phyloP scores from a whole-genome alignment of 1,140 invertebrate species.

The Pseudomyrmex concolor region DNA sequence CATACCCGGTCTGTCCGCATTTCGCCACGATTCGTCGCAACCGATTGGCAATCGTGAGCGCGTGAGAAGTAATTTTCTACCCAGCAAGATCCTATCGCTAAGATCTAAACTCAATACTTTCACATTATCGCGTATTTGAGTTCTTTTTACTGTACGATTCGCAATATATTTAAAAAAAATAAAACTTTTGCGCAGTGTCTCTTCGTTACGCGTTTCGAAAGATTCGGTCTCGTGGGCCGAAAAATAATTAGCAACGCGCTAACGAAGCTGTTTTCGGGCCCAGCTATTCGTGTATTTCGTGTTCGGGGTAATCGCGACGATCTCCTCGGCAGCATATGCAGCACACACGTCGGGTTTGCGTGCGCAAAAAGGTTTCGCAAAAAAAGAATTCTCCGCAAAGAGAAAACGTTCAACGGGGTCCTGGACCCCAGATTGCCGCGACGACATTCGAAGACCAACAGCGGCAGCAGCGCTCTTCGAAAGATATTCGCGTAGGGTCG shows the following conservation, averaged over 20 bases:
- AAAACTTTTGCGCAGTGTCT: background rate
- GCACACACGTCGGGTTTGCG: conserved; percentile 5
- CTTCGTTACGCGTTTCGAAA: background rate
- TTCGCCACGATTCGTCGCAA: conserved; percentile 8
- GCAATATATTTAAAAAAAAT: background rate
- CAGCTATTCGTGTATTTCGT: conserved; percentile 8
- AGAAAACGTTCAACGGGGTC: background rate
- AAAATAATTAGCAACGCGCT: conserved; percentile 29
- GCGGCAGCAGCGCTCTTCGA: background rate
- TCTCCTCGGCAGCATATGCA: background rate
- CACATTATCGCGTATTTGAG: no score
- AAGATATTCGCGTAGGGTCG: conserved; percentile 62
- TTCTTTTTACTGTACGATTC: no score
- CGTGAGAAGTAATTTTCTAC: background rate
- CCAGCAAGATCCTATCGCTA: no score
- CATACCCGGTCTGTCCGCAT: conserved; percentile 22
- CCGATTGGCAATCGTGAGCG: background rate
- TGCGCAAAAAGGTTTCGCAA: conserved; percentile 5
- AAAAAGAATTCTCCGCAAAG: background rate
- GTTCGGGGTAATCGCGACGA: conserved; percentile 29
- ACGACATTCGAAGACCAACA: background rate
- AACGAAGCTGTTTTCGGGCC: conserved; percentile 40
- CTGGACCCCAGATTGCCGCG: background rate
- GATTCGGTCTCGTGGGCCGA: no score
- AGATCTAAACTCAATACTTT: no score